These are phyloP conservation scores for Amiota communis DNA, from an alignment of 2,888 invertebrate species.

Conservation along the genomic window DNA sequence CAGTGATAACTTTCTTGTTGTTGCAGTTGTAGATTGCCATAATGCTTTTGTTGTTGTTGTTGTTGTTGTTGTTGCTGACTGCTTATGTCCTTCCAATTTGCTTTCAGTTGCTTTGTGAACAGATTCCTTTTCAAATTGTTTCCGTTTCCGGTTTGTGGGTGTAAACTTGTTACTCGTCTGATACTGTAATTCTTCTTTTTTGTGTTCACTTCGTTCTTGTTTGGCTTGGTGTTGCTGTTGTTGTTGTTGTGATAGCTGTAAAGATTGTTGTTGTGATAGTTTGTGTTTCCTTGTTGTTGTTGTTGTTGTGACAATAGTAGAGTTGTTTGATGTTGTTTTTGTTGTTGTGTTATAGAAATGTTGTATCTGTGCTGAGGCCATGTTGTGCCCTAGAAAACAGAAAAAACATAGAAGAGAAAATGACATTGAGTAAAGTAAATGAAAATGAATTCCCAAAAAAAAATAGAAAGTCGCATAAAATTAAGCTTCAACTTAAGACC, in stretches of 20 bases:
- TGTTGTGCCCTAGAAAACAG: constrained; percentile 72
- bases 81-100: constrained; percentile 44
- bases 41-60: constrained; percentile 36
- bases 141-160: constrained; percentile 56
- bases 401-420: constrained; percentile 30
- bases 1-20: not conserved
- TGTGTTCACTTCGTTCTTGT: constrained; percentile 46
- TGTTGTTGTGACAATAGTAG: constrained; percentile 51
- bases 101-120: constrained; percentile 50
- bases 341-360: constrained; percentile 71
- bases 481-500: constrained; percentile 21
- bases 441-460: not conserved
- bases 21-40: not conserved
- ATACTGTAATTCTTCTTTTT: constrained; percentile 10
- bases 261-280: constrained; percentile 33
- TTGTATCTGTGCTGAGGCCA: constrained; percentile 74
- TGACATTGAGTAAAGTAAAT: constrained; percentile 13
- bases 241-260: constrained; percentile 38
- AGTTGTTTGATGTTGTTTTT: constrained; percentile 57
- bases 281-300: constrained; percentile 37
- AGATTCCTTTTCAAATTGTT: constrained; percentile 61
- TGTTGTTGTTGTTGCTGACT: constrained; percentile 36
- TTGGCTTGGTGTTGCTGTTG: constrained; percentile 42
- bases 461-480: constrained; percentile 2
- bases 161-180: constrained; percentile 19